Conservation (phyloP, 1,140 invertebrate species). For the Apis dorsata region DNA sequence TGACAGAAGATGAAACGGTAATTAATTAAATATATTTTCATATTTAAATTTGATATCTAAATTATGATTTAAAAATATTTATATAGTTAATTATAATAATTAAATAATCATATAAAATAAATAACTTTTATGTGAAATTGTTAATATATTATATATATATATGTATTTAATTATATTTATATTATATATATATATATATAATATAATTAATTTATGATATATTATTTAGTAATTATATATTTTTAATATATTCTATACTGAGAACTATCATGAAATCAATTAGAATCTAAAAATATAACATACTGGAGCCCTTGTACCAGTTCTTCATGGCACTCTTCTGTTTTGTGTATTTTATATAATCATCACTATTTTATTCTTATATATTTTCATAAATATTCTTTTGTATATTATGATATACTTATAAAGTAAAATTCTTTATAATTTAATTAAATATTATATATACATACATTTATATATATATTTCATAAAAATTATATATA, state of each 20-base stretch:
- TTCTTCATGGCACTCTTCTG: constrained; percentile 40
- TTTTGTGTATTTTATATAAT: constrained; percentile 41
- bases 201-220: too few relatives aligned
- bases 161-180: too few relatives aligned
- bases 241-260: constrained; percentile 58
- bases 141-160: not conserved
- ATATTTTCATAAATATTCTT: not conserved
- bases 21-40: constrained; percentile 32
- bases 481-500: not conserved
- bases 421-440: not conserved
- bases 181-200: not conserved
- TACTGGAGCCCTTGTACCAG: constrained; percentile 64
- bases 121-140: not conserved
- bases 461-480: not conserved
- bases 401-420: not conserved
- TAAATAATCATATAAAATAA: not conserved
- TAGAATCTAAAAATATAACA: constrained; percentile 67
- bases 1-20: constrained; percentile 91
- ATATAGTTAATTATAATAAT: not conserved
- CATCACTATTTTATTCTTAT: constrained; percentile 16
- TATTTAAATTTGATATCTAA: not conserved
- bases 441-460: not conserved
- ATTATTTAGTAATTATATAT: constrained; percentile 25
- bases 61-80: not conserved
- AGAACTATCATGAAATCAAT: constrained; percentile 52